Evolutionary conservation across 2,888 invertebrate genomes (phyloP).

Genomic region (Actias luna): DNA sequence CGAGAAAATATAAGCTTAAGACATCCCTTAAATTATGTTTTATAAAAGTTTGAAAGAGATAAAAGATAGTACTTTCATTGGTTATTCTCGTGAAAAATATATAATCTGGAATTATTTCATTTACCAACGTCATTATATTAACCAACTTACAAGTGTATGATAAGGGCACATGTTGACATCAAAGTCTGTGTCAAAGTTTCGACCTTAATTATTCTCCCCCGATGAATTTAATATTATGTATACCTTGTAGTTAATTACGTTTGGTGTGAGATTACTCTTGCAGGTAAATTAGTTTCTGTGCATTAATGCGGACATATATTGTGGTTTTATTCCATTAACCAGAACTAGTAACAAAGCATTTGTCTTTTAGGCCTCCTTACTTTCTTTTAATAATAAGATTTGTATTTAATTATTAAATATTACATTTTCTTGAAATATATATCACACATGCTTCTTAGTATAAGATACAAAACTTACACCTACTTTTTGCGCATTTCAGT

Average conservation of each 20-base stretch:
- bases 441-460: no score
- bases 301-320: constrained; percentile 33
- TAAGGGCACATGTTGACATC: constrained; percentile 34
- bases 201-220: constrained; percentile 57
- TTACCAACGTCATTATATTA: background rate
- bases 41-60: background rate
- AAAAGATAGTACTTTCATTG: background rate
- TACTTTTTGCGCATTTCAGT: no score
- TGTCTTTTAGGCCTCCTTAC: no score
- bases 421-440: no score
- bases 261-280: constrained; percentile 49
- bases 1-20: no score
- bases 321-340: constrained; percentile 20
- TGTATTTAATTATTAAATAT: background rate
- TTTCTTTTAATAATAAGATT: background rate
- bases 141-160: background rate
- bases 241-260: constrained; percentile 57
- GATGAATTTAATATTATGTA: constrained; percentile 62
- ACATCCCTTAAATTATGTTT: no score
- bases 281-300: constrained; percentile 44
- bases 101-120: background rate
- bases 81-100: background rate
- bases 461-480: no score
- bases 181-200: constrained; percentile 53
- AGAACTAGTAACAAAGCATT: background rate